These are phyloP conservation scores for Brachypodius melanocephalos DNA, from an alignment of 2,113 vertebrate species.

Conservation along the genomic window DNA sequence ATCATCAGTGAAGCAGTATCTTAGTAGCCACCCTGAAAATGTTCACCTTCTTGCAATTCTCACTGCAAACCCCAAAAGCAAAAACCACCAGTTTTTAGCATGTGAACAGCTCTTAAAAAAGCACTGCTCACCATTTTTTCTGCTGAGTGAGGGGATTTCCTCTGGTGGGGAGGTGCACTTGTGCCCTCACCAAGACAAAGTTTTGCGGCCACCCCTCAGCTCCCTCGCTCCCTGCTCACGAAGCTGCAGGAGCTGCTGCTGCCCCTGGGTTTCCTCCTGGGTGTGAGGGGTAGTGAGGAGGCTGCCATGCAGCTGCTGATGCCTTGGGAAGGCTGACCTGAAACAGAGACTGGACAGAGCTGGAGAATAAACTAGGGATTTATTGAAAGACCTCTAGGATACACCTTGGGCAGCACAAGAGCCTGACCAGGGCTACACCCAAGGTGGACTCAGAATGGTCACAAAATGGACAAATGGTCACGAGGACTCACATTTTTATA, in stretches of 20 bases:
- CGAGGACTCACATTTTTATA: background rate
- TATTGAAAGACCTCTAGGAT: background rate
- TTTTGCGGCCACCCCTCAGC: background rate
- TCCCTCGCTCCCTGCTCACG: rapidly evolving
- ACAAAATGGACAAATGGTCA: background rate
- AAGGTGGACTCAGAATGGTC: background rate
- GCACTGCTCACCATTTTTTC: background rate
- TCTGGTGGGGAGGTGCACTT: background rate
- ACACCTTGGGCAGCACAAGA: background rate
- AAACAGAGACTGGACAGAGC: background rate
- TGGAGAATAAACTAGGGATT: background rate
- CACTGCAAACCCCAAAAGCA: background rate
- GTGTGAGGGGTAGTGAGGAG: background rate
- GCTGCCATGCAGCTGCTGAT: background rate
- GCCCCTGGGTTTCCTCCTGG: background rate
- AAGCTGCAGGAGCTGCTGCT: background rate
- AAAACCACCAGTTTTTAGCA: background rate
- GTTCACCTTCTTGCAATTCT: background rate
- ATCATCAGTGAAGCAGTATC: background rate
- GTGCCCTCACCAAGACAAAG: rapidly evolving
- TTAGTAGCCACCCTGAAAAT: background rate
- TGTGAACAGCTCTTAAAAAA: background rate
- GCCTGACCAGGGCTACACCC: background rate
- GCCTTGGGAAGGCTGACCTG: background rate
- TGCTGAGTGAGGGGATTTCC: background rate